Conservation (phyloP, 2,113 vertebrate genomes). For the Scartelaos histophorus region DNA sequence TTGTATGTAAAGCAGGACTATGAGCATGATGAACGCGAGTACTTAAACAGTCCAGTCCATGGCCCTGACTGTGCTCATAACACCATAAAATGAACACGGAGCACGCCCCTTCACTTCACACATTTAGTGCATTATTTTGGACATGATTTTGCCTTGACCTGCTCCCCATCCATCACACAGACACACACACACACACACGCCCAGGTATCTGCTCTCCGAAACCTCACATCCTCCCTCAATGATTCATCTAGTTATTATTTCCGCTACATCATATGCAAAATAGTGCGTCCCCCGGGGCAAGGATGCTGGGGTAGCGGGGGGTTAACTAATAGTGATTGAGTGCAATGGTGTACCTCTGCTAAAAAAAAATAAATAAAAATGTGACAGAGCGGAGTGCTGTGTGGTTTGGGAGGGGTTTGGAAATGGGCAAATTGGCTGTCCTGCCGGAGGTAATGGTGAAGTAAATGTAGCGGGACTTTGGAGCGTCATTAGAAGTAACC, state of each 20-base stretch:
- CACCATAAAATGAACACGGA: conserved; percentile 67
- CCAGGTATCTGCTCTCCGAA: conserved; percentile 37
- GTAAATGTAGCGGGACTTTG: conserved; percentile 32
- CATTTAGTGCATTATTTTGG: conserved; percentile 26
- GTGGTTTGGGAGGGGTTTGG: conserved; percentile 49
- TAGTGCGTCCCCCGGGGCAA: conserved; percentile 52
- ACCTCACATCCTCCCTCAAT: conserved; percentile 47
- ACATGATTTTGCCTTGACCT: conserved; percentile 26
- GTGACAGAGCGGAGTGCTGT: conserved; percentile 36
- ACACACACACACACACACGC: conserved; percentile 17
- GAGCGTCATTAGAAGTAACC: not conserved
- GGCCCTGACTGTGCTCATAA: conserved; percentile 49
- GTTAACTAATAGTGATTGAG: conserved; percentile 58
- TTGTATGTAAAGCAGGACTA: not conserved
- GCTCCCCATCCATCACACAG: conserved; percentile 49
- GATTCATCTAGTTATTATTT: conserved; percentile 59
- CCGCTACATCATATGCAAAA: conserved; percentile 55
- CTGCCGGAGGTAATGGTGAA: conserved; percentile 61
- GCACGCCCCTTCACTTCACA: conserved; percentile 25
- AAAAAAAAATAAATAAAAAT: conserved; percentile 25
- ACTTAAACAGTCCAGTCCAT: not conserved
- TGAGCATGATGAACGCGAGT: not conserved
- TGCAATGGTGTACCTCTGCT: conserved; percentile 39
- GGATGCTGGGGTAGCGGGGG: conserved; percentile 30
- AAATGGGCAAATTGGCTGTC: conserved; percentile 50